phyloP scores from a whole-genome alignment of 2,888 invertebrate genomes.

The Platycnemis pennipes region DNA sequence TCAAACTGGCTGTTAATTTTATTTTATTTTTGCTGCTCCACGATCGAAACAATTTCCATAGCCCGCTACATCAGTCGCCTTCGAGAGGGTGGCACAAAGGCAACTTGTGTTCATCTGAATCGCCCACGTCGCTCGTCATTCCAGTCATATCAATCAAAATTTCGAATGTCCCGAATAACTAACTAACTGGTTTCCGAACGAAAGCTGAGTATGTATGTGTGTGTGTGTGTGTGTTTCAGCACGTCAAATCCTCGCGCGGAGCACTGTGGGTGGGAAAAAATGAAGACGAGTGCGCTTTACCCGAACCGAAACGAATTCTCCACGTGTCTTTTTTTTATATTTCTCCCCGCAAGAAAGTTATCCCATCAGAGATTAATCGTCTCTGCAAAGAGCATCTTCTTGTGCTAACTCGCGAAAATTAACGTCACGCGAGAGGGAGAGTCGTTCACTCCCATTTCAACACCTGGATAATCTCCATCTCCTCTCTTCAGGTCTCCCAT shows the following conservation, averaged over 20 bases:
- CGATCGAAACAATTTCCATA: not conserved
- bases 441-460: slow-evolving; percentile 1
- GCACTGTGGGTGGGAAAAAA: not conserved
- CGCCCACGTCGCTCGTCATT: too few relatives aligned
- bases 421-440: not conserved
- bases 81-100: not conserved
- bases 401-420: not conserved
- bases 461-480: slow-evolving; percentile 13
- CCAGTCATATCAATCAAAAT: not conserved
- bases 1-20: not conserved
- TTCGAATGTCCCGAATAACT: not conserved
- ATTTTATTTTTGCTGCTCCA: not conserved
- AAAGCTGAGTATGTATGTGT: too few relatives aligned
- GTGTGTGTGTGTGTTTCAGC: too few relatives aligned
- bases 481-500: not conserved
- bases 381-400: not conserved
- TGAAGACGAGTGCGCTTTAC: not conserved
- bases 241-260: not conserved
- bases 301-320: not conserved
- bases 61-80: not conserved
- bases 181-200: too few relatives aligned
- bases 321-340: not conserved
- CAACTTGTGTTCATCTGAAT: not conserved
- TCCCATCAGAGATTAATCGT: slow-evolving; percentile 16
- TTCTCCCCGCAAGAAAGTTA: not conserved